Percentiles rank a stretch among this genome's conserved stretches.
phyloP scores from a whole-genome alignment of 1,140 invertebrate genomes.

The Habropoda laboriosa region DNA sequence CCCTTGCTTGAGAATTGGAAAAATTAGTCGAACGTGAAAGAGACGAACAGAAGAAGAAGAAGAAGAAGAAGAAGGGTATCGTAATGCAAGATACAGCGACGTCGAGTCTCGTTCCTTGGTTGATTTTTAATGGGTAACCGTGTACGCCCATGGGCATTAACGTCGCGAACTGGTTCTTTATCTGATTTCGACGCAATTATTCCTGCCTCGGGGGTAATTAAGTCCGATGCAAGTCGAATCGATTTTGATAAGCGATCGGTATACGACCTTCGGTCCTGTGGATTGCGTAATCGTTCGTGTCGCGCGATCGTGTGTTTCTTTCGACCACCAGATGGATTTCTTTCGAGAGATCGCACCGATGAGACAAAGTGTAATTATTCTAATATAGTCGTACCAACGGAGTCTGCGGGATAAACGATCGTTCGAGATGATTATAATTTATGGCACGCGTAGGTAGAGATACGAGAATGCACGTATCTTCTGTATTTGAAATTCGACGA shows the following conservation, averaged over 20 bases:
- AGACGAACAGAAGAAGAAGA: background rate
- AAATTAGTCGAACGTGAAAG: background rate
- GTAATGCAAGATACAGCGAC: background rate
- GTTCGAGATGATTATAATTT: background rate
- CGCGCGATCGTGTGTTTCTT: background rate
- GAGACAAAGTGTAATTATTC: background rate
- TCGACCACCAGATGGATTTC: background rate
- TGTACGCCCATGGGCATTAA: conserved; percentile 15
- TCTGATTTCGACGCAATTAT: conserved; percentile 52
- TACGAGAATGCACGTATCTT: no score
- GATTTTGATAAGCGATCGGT: conserved; percentile 41
- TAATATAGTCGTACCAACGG: background rate
- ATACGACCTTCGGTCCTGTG: background rate
- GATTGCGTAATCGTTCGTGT: conserved; percentile 26
- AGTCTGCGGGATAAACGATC: background rate
- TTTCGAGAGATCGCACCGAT: background rate
- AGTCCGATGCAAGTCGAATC: conserved; percentile 27
- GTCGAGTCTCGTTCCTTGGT: conserved; percentile 18
- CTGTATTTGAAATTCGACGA: no score
- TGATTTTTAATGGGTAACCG: conserved; percentile 22
- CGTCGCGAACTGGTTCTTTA: conserved; percentile 42
- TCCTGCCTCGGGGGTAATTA: conserved; percentile 42
- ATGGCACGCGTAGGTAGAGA: background rate
- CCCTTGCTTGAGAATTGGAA: background rate
- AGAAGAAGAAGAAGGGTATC: background rate